Evolutionary conservation across 2,888 invertebrate species (phyloP).

Genomic region (Phengaris arion): DNA sequence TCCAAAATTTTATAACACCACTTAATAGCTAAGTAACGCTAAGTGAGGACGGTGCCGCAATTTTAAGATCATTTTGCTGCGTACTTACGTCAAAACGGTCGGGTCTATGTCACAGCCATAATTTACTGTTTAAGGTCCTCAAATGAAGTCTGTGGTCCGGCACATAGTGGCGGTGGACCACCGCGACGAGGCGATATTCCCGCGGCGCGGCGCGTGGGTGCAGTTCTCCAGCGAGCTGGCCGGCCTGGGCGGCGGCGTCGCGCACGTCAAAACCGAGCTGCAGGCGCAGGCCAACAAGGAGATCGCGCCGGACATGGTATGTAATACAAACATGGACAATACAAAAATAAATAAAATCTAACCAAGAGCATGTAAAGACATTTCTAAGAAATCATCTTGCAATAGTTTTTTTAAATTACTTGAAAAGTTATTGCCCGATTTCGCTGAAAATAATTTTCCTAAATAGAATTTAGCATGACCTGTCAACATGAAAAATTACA

Average conservation of each 20-base stretch:
- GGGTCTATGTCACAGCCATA: not conserved
- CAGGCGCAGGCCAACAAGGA: slow-evolving; percentile 58
- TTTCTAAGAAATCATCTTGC: too few relatives aligned
- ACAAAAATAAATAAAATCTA: too few relatives aligned
- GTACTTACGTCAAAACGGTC: not conserved
- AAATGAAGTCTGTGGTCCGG: slow-evolving; percentile 91
- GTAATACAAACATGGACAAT: slow-evolving; percentile 34
- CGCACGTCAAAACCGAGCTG: slow-evolving; percentile 89
- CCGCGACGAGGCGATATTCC: slow-evolving; percentile 90
- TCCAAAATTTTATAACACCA: too few relatives aligned
- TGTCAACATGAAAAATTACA: too few relatives aligned
- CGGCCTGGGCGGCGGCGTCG: slow-evolving; percentile 94
- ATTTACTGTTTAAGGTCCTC: slow-evolving; percentile 81
- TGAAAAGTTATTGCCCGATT: too few relatives aligned
- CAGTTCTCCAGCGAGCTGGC: slow-evolving; percentile 91
- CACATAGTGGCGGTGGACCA: slow-evolving; percentile 89
- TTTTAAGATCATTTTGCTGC: not conserved
- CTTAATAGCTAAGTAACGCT: too few relatives aligned
- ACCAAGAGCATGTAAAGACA: too few relatives aligned
- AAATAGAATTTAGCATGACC: too few relatives aligned
- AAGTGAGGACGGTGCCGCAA: not conserved
- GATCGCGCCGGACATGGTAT: slow-evolving; percentile 49
- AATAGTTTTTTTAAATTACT: too few relatives aligned
- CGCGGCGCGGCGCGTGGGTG: slow-evolving; percentile 84
- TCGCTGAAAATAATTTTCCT: too few relatives aligned